These are phyloP conservation scores for Apis laboriosa DNA, from an alignment of 1,140 invertebrate species.

Conservation along the genomic window DNA sequence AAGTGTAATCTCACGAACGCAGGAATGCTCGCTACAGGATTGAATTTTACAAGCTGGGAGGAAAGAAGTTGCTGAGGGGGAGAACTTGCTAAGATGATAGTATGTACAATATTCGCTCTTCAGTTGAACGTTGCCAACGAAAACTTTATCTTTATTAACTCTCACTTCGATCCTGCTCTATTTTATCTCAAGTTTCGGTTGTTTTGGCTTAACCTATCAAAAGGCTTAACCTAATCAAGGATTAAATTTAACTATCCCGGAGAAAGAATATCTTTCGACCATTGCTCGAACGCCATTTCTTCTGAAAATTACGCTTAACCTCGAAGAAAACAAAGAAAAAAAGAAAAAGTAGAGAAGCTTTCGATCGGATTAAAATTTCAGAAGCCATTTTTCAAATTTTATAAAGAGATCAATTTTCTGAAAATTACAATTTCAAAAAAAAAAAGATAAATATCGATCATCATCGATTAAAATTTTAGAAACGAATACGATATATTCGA, in stretches of 20 bases:
- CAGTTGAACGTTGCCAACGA: slow-evolving; percentile 19
- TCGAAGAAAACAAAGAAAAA: too few relatives aligned
- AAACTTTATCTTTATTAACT: slow-evolving; percentile 36
- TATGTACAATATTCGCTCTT: background rate
- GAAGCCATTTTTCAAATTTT: too few relatives aligned
- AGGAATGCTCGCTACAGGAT: background rate
- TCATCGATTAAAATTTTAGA: too few relatives aligned
- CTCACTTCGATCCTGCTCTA: background rate
- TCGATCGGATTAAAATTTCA: too few relatives aligned
- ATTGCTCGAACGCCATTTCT: too few relatives aligned
- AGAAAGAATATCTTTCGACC: too few relatives aligned
- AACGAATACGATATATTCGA: too few relatives aligned
- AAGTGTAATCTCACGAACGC: background rate
- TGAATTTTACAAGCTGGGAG: slow-evolving; percentile 18
- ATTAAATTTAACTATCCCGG: background rate
- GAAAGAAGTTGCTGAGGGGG: background rate
- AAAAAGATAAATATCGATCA: too few relatives aligned
- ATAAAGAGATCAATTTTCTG: too few relatives aligned
- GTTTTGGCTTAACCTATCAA: background rate
- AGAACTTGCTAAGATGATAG: slow-evolving; percentile 13
- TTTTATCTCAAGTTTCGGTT: background rate
- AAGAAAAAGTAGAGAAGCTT: background rate
- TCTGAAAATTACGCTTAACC: too few relatives aligned
- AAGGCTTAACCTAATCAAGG: background rate
- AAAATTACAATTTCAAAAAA: too few relatives aligned